Conservation (phyloP, 23 tunicate genomes). For the Halocynthia aurantium region DNA sequence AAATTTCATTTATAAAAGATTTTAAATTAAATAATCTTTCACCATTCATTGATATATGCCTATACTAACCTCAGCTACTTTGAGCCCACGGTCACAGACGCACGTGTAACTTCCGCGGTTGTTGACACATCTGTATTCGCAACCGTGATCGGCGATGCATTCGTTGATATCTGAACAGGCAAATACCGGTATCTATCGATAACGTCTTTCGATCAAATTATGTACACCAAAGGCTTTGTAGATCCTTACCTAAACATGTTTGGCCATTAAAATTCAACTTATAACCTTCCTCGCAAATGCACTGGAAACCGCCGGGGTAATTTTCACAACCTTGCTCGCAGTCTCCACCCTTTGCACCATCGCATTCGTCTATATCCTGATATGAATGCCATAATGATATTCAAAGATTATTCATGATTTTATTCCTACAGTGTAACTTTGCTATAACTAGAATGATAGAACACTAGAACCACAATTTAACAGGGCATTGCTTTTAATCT, state of each 20-base stretch:
- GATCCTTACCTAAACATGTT: slow-evolving; percentile 3
- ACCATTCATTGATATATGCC: not conserved
- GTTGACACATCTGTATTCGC: slow-evolving; percentile 2
- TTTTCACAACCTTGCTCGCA: not conserved
- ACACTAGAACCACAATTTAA: too few species aligned
- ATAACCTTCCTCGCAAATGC: not conserved
- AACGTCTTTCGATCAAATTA: too few species aligned
- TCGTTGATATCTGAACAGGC: slow-evolving; percentile 9
- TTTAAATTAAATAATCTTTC: not conserved
- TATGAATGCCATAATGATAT: not conserved
- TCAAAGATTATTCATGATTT: not conserved
- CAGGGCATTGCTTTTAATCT: too few species aligned
- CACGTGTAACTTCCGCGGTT: slow-evolving; percentile 13
- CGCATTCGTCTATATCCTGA: slow-evolving; percentile 10
- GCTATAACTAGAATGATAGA: too few species aligned
- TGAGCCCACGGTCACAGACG: not conserved
- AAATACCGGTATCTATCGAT: not conserved
- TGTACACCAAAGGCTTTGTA: not conserved
- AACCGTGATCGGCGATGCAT: not conserved
- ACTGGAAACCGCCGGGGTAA: not conserved
- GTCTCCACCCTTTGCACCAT: not conserved
- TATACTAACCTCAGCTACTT: not conserved
- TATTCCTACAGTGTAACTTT: too few species aligned
- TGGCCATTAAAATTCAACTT: not conserved
- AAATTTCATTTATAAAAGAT: not conserved